Percentiles rank a stretch among this genome's conserved stretches.
Conservation (phyloP, 2,888 invertebrate species). For the Vannuccia rotundouncinata region DNA sequence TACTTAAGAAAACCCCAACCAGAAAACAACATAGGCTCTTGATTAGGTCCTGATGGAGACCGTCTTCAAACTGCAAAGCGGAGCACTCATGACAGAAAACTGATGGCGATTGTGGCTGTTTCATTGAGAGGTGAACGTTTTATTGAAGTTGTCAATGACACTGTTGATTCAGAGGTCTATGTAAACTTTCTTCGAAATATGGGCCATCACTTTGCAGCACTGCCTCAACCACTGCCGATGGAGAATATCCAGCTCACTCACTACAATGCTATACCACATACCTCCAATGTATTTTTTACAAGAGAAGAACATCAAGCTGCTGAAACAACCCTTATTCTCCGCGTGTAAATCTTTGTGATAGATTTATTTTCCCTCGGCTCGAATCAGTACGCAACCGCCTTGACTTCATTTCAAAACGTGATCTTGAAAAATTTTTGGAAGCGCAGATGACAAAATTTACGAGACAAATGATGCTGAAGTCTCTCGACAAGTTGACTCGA, state of each 20-base stretch:
- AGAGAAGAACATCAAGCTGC: background rate
- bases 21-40: too few species aligned
- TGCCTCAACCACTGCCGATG: background rate
- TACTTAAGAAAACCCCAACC: too few species aligned
- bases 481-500: background rate
- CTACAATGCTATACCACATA: constrained; percentile 45
- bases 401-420: background rate
- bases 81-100: too few species aligned
- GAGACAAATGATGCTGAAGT: background rate
- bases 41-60: too few species aligned
- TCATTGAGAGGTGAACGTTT: too few species aligned
- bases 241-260: background rate
- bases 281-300: constrained; percentile 44
- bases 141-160: too few species aligned
- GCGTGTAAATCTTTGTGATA: background rate
- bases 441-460: background rate
- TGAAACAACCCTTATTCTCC: background rate
- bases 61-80: too few species aligned
- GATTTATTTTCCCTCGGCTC: background rate
- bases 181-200: too few species aligned
- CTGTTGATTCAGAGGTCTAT: too few species aligned
- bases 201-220: background rate
- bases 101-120: too few species aligned
- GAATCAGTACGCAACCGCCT: background rate
- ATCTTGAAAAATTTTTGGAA: background rate